These are phyloP conservation scores for Paradoxurus hermaphroditus DNA, from an alignment of 2,113 vertebrate genomes.

Conservation along the genomic window DNA sequence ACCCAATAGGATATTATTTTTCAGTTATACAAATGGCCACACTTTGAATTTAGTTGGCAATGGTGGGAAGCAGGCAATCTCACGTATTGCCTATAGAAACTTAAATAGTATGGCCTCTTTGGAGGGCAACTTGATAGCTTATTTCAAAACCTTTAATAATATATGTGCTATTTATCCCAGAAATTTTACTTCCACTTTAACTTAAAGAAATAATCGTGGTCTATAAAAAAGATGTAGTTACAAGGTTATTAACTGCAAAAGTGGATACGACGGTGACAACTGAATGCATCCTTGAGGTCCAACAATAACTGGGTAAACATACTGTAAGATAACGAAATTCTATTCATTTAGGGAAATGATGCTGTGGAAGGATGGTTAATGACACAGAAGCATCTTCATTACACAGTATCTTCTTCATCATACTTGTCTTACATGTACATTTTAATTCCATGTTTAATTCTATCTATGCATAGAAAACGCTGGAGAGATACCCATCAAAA, in stretches of 20 bases:
- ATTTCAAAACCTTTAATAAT: constrained; percentile 7
- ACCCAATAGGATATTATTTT: neutral
- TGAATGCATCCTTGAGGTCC: neutral
- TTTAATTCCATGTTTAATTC: neutral
- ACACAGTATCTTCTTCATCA: too few species aligned
- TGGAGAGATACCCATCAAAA: neutral
- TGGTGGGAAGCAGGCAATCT: neutral
- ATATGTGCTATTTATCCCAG: neutral
- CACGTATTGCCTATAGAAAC: neutral
- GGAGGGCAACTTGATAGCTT: neutral
- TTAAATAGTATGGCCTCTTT: neutral
- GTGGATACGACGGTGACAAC: neutral
- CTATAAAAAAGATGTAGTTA: neutral
- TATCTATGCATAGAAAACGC: neutral
- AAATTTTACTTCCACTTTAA: neutral
- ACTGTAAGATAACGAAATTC: neutral
- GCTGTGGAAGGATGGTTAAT: neutral
- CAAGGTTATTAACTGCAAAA: neutral
- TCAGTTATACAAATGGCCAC: neutral
- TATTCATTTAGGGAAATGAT: neutral
- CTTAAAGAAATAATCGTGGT: neutral
- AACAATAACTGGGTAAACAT: neutral
- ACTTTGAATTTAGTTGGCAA: neutral
- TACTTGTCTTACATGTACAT: too few species aligned
- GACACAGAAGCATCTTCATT: neutral